Base-by-base conservation (phyloP, 2,797 vertebrate genomes). In the Liparis tanakae region DNA sequence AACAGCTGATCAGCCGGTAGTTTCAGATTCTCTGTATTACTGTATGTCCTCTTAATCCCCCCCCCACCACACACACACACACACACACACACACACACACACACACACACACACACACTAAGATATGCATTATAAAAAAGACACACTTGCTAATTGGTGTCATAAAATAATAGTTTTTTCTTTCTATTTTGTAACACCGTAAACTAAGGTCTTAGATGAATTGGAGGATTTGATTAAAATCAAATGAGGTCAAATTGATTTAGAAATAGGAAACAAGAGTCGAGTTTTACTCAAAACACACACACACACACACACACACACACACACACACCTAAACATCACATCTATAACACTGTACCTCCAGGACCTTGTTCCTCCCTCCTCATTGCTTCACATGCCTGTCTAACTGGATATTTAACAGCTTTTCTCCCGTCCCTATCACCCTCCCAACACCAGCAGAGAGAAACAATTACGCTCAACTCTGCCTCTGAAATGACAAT, bases 391-490 rank as follows among this genome's bases (percentile, higher is more conserved):
- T 84, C 77, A 66, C 78, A 87, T 83, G 79, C 87, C 76, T 87
- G 82, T 88, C 79, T 88, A 85, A 85, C 85, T 80, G 70, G 79
- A 82, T 84, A 74, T 87, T 86, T 88, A 88, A 87, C 88, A 86
- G 82, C 74, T 71, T 84, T 66, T 17, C 5, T 5, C 48, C 62
- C 65, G 73, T 75, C 61, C 57, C 82, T 78, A 70, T 86, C 86
- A 86, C 81, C 86, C 80, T 84, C 81, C 77, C 74, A 89, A 69
- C 69, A 73, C 79, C 70, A 84, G 74, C 85, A 72, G 72, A 85
- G 72, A 83, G 82, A 91, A 88, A 91, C 85, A 91, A 90, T 91
- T 90, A 91, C 64, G 66, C 77, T 89, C 85, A 84, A 77, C 82
- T 88, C 85, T 85, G 77, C 81, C 64, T 84, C 76, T 76, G 81